A percentile compares a stretch with the other conserved stretches of the same genome.
Evolutionary conservation across 1,140 invertebrate species (phyloP).

Genomic region (Drosophila simulans): DNA sequence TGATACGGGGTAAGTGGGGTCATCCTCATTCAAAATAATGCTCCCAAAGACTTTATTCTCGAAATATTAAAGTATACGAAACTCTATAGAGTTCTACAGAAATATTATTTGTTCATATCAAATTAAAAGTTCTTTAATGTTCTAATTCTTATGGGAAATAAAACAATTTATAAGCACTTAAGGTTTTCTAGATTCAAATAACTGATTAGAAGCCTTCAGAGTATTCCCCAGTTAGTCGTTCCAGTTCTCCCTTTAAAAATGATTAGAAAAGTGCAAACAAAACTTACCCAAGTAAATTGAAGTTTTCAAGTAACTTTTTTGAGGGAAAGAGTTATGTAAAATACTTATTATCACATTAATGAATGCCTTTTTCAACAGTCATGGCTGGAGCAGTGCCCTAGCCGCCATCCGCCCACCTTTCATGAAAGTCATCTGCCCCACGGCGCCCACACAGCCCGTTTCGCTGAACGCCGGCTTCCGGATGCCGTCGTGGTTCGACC

Average conservation of each 20-base stretch:
- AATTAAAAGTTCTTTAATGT: not conserved
- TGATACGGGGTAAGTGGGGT: slow-evolving; percentile 87
- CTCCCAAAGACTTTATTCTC: not conserved
- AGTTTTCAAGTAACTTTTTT: too few species aligned
- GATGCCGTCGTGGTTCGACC: slow-evolving; percentile 99
- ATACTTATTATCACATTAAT: not conserved
- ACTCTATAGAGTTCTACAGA: too few species aligned
- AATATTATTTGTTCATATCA: not conserved
- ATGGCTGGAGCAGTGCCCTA: slow-evolving; percentile 96
- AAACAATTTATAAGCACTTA: not conserved
- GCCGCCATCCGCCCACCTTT: slow-evolving; percentile 91
- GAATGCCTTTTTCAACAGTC: slow-evolving; percentile 87
- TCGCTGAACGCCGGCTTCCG: slow-evolving; percentile 96
- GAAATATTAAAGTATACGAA: too few species aligned
- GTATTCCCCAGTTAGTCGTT: not conserved
- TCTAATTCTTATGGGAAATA: too few species aligned
- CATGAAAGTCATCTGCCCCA: slow-evolving; percentile 97
- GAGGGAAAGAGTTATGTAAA: too few species aligned
- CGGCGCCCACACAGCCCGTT: slow-evolving; percentile 95
- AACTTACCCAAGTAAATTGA: too few species aligned
- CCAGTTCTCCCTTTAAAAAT: too few species aligned
- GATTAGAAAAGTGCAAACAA: too few species aligned
- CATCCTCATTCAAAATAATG: not conserved
- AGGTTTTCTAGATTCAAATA: not conserved
- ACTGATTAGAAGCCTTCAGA: not conserved